phyloP scores from a whole-genome alignment of 2,797 vertebrate genomes.

The Danio jaintianensis region DNA sequence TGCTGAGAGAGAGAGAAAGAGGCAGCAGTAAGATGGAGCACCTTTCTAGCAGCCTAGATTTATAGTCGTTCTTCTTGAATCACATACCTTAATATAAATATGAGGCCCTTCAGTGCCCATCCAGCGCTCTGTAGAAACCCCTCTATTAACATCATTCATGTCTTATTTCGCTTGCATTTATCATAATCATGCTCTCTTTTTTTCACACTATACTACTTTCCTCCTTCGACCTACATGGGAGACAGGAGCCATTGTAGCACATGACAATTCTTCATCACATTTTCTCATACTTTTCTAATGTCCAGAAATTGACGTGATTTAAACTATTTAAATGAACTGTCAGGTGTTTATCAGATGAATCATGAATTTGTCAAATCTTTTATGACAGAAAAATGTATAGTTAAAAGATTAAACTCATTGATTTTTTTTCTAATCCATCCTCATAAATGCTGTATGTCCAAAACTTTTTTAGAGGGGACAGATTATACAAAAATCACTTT shows the following conservation, averaged over 20 bases:
- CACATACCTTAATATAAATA: conserved; percentile 42
- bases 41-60: conserved; percentile 29
- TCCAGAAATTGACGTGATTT: no score
- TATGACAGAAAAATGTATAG: no score
- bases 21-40: conserved; percentile 1
- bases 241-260: not conserved
- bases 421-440: no score
- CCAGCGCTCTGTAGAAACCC: conserved; percentile 17
- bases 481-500: no score
- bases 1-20: not conserved
- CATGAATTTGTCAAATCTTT: no score
- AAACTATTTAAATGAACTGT: no score
- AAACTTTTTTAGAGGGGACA: no score
- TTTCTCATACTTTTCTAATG: not conserved
- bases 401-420: no score
- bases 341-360: no score
- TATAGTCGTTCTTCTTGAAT: conserved; percentile 35
- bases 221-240: not conserved
- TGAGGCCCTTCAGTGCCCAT: conserved; percentile 6
- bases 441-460: no score
- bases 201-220: not conserved
- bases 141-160: conserved; percentile 30
- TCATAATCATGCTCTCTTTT: conserved; percentile 4
- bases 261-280: not conserved
- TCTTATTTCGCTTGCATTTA: conserved; percentile 20